Base-by-base conservation (phyloP, 2,113 vertebrate genomes). In the Callipepla californica region DNA sequence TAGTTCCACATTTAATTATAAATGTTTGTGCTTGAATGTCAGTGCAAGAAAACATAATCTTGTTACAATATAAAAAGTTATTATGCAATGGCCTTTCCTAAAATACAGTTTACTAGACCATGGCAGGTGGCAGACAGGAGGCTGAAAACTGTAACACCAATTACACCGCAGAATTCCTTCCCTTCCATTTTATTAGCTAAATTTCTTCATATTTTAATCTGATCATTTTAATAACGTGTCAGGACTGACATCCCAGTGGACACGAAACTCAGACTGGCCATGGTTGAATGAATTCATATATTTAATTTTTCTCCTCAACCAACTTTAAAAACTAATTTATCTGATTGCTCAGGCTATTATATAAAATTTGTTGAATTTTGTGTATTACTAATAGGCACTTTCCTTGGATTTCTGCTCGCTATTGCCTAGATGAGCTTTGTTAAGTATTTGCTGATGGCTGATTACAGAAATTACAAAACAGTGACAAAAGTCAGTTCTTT, bases 61-160 rank as follows among this genome's bases (percentile, higher is more conserved):
- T 94, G 87, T 96, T 96, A 93, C 66, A 93, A 86, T 96, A 90
- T 90, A 91, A 91, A 94, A 96, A 93, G 79, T 62, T 95, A 94
- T 94, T 94, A 95, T 89, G 90, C 62, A 92, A 78, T 95, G 89
- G 93, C 78, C 95, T 97, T 97, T 97, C 93, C 90, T 92, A 93
- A 97, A 97, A 96, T 87, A 95, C 96, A 95, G 93, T 94, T 97
- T 97, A 97, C 89, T 93, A 94, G 97, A 97, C 95, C 97, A 97
- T 96, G 86, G 94, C 95, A 96, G 91, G 90, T 92, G 84, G 93
- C 80, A 96, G 94, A 89, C 89, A 96, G 83, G 79, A 96, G 80
- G 80, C 90, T 95, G 94, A 96, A 96, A 96, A 92, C 30, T 96
- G 93, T 92, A 97, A 96, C 89, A 97, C 96, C 90, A 97, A 98